Evolutionary conservation across 2,888 invertebrate genomes (phyloP).

Genomic region (Lamellibrachia satsuma): DNA sequence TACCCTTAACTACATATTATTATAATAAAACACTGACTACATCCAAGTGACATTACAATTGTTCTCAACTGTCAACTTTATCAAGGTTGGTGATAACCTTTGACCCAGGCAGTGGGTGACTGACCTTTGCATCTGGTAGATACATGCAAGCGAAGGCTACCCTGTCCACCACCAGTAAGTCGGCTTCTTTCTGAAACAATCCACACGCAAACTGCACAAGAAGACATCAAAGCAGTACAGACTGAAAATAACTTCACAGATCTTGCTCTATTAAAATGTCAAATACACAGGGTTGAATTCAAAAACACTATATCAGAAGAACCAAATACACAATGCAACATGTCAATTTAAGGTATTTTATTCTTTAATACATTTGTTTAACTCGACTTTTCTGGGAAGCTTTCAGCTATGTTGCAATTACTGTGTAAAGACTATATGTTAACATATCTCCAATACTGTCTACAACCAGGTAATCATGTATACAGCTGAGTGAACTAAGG

Average conservation of each 20-base stretch:
- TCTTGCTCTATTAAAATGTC: not conserved
- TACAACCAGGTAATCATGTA: no score
- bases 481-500: no score
- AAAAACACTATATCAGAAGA: no score
- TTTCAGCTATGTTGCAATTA: no score
- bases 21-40: not conserved
- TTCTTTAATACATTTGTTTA: no score
- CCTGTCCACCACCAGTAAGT: constrained; percentile 76
- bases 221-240: not conserved
- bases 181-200: constrained; percentile 77
- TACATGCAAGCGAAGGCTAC: constrained; percentile 63
- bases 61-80: not conserved
- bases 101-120: constrained; percentile 4
- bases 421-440: no score
- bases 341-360: no score
- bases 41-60: not conserved
- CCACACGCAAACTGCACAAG: not conserved
- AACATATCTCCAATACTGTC: no score
- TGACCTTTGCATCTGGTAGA: constrained; percentile 73
- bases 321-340: no score
- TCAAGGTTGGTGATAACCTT: not conserved
- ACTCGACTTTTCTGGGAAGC: no score
- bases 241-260: not conserved
- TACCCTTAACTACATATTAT: not conserved
- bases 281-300: not conserved